Evolutionary conservation across 2,888 invertebrate species (phyloP).

Genomic region (Platypus cylindrus): DNA sequence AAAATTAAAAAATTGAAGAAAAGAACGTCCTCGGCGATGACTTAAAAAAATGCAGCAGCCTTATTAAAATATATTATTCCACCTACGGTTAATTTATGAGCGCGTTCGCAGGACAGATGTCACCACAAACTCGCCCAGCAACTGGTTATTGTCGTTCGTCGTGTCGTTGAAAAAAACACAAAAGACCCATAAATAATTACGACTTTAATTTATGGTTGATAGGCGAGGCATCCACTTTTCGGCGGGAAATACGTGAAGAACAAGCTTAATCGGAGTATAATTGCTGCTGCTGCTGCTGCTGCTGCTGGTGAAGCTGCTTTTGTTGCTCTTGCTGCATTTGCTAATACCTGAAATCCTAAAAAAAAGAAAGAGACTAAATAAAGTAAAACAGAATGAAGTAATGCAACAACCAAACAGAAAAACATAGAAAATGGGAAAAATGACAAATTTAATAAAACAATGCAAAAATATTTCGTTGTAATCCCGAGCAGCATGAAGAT

Average conservation of each 20-base stretch:
- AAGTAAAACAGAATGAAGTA: no score
- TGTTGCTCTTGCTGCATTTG: neutral
- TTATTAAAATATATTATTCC: conserved; percentile 11
- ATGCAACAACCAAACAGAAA: no score
- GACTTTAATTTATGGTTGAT: conserved; percentile 1
- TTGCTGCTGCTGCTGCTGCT: neutral
- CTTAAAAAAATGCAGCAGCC: conserved; percentile 1
- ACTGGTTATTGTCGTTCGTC: conserved; percentile 10
- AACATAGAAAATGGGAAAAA: no score
- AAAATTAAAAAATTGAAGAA: neutral
- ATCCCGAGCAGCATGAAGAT: no score
- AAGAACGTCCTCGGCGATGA: neutral
- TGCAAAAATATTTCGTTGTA: no score
- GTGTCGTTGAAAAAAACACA: conserved; percentile 12
- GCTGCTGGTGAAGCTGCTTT: neutral
- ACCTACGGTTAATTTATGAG: conserved; percentile 13
- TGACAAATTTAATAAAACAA: no score
- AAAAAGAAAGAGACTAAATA: no score
- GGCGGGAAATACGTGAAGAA: conserved; percentile 3
- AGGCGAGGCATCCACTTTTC: conserved; percentile 3
- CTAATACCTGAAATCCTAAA: no score
- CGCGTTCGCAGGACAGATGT: conserved; percentile 11
- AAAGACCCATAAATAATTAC: conserved; percentile 15
- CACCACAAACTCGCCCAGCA: conserved; percentile 13
- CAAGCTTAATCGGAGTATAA: conserved; percentile 1